Evolutionary conservation across 2,888 invertebrate species (phyloP), one percentile per base, ranked within the genome.

Genomic region (Ethmia dodecea): DNA sequence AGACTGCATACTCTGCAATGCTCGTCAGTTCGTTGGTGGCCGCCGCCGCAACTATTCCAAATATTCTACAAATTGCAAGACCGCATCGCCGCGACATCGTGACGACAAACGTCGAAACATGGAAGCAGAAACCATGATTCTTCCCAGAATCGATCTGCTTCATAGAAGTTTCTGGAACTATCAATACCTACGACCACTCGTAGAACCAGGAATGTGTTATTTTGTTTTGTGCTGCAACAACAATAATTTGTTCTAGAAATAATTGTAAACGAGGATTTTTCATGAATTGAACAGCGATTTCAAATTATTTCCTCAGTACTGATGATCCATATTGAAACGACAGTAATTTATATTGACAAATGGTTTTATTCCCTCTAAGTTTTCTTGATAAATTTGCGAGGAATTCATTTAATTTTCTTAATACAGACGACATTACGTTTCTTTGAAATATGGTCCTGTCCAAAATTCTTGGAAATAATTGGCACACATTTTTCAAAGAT

Each of bases 61-160:
- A 77, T 79, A 83, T 84, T 78, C 69, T 52, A 69, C 79, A 80
- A 84, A 83, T 83, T 79, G 75, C 74, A 63, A 64, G 71, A 74
- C 72, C 49, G 55, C 60, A 60, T 57, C 63, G 56, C 66, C 59
- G 62, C 67, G 69, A 72, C 68, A 57, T 66, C 61, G 66, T 64
- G 66, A 60, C 53, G 41, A 42, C n/a, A n/a, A n/a, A 44, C 43
- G 41, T 49, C 52, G 53, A 52, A 43, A 43, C 49, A 48, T 54
- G 52, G 59, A 58, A 56, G 61, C 29, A 8, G n/a, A 22, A 22
- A 22, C n/a, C 22, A n/a, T 49, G 50, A 55, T 55, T 55, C 51
- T 47, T 45, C 49, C 49, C 40, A 46, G 49, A 40, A 43, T 45
- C 53, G 52, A 54, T 52, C 46, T 22, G 22, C 9, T 22, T 22